Evolutionary conservation across 2,797 vertebrate species (phyloP), one percentile per base, ranked within the genome.

Genomic region (Notolepis coatsorum): DNA sequence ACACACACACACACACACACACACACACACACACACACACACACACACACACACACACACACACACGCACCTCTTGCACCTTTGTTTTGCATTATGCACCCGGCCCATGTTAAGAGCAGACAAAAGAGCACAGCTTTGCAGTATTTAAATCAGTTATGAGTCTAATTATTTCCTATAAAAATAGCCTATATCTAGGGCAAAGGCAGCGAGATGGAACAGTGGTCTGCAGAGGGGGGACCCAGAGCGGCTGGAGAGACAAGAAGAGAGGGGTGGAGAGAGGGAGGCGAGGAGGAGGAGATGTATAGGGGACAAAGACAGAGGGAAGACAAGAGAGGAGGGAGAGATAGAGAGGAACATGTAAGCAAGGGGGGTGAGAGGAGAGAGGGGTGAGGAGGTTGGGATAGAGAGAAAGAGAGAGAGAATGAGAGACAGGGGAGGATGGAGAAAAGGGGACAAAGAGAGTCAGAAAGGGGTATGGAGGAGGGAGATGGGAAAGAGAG

Each of bases 141-240:
- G 90, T 92, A 91, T 90, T 91, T 91, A 91, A 92, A 90, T 91
- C 89, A 88, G 90, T 89, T 91, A 88, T 85, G 86, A 84, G 80
- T 92, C 88, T 92, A 90, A 92, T 92, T 91, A 91, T 91, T 91
- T 88, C 80, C 79, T 82, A 68, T 89, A 88, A 92, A 92, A 93
- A 91, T 91, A 88, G 90, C 81, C 72, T 71, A 90, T 91, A 91
- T 89, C 85, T 91, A 82, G 91, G 88, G 80, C 89, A 91, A 90
- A 91, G 86, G 86, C 88, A 90, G 75, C 68, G 86, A 91, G 87
- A 91, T 88, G 91, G 86, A 90, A 90, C 89, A 82, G 55, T 87
- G 89, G 89, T 92, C 90, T 91, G 87, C 79, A 85, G 90, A 91
- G 89, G 87, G 88, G 81, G 89, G 90, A 91, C 89, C 88, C 89